Evolutionary conservation across 2,113 vertebrate genomes (phyloP).

Genomic region (Alligator mississippiensis): DNA sequence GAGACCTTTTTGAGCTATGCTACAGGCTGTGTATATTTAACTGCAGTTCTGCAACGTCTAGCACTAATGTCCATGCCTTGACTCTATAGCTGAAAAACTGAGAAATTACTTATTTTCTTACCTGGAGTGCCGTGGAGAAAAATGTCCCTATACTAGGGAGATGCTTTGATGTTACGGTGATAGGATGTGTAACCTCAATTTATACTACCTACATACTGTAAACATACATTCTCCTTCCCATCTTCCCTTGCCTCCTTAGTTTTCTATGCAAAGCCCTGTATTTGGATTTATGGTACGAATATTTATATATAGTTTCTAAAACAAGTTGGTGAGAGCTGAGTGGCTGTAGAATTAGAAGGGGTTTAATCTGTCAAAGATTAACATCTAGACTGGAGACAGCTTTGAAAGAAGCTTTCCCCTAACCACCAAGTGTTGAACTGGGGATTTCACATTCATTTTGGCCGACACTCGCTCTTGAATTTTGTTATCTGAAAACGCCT

Average conservation of each 20-base stretch:
- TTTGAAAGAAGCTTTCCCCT: background rate
- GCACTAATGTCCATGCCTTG: background rate
- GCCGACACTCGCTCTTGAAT: background rate
- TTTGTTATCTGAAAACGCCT: slow-evolving; percentile 13
- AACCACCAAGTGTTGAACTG: background rate
- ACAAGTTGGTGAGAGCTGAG: background rate
- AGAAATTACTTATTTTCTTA: slow-evolving; percentile 9
- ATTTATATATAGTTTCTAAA: background rate
- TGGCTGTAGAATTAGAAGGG: background rate
- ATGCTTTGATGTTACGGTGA: background rate
- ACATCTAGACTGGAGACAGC: background rate
- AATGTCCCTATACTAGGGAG: background rate
- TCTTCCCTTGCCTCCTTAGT: background rate
- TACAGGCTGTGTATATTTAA: background rate
- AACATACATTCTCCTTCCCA: background rate
- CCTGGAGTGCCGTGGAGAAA: background rate
- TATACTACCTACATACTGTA: background rate
- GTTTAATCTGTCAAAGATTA: slow-evolving; percentile 21
- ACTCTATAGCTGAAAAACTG: background rate
- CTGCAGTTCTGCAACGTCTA: background rate
- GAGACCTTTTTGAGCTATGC: background rate
- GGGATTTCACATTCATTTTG: background rate
- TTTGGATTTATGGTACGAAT: background rate
- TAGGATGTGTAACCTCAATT: background rate
- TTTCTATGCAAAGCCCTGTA: background rate